phyloP scores from a whole-genome alignment of 2,113 vertebrate genomes.

The Brevimyrus niger region DNA sequence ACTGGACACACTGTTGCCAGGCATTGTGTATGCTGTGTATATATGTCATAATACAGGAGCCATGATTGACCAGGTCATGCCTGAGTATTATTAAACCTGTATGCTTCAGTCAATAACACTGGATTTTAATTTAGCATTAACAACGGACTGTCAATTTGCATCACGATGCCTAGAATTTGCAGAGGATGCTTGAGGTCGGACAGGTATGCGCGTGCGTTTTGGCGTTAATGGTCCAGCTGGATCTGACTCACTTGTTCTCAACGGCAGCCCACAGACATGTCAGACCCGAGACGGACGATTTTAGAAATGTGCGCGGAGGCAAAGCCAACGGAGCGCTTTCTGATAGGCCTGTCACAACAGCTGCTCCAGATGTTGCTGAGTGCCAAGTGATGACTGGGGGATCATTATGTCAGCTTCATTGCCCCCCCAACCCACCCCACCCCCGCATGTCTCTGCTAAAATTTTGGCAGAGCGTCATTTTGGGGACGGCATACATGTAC shows the following conservation, averaged over 20 bases:
- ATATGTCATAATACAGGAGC: neutral
- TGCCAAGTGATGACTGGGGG: constrained; percentile 49
- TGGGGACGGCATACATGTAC: constrained; percentile 33
- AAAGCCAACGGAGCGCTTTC: constrained; percentile 21
- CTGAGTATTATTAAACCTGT: neutral
- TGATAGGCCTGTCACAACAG: constrained; percentile 48
- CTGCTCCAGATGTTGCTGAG: constrained; percentile 53
- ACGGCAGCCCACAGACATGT: constrained; percentile 35
- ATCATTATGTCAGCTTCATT: constrained; percentile 37
- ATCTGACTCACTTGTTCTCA: constrained; percentile 37
- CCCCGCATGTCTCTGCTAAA: constrained; percentile 29
- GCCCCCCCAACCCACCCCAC: constrained; percentile 30
- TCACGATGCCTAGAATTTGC: neutral
- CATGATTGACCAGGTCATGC: neutral
- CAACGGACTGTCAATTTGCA: neutral
- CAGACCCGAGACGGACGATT: constrained; percentile 10
- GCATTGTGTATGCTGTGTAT: neutral
- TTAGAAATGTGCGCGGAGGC: constrained; percentile 33
- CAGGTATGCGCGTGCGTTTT: neutral
- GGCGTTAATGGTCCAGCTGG: constrained; percentile 20
- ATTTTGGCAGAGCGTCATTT: constrained; percentile 33
- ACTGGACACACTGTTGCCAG: neutral
- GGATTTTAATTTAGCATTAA: neutral
- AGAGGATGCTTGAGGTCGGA: neutral
- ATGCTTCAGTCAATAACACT: neutral